phyloP scores from a whole-genome alignment of 2,888 invertebrate species.

The Branchellion lobata region DNA sequence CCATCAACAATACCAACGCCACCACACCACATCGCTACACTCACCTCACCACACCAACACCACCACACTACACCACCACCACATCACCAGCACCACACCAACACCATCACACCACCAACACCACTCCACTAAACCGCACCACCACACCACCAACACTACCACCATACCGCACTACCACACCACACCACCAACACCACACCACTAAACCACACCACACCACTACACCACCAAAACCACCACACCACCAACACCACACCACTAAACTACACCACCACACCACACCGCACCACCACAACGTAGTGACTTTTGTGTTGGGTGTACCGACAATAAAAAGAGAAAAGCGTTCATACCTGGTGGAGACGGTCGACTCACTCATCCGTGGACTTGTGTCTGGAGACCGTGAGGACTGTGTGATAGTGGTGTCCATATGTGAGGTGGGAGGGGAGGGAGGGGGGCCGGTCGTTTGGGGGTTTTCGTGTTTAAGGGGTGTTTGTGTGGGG shows the following conservation, averaged over 20 bases:
- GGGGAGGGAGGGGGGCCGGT: too few relatives aligned
- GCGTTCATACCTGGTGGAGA: conserved; percentile 81
- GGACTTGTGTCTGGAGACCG: conserved; percentile 75
- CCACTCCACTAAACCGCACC: not conserved
- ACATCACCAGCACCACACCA: not conserved
- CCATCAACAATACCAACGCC: too few relatives aligned
- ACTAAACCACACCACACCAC: too few relatives aligned
- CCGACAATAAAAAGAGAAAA: conserved; percentile 84
- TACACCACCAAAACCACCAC: not conserved
- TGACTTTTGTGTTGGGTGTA: conserved; percentile 81
- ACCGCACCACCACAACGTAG: conserved; percentile 59
- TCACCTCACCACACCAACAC: too few relatives aligned
- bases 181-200: not conserved
- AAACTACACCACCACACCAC: not conserved
- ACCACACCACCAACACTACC: not conserved
- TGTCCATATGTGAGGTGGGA: conserved; percentile 80
- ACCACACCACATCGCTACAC: too few relatives aligned
- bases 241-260: not conserved
- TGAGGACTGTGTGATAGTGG: conserved; percentile 78
- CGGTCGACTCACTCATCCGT: conserved; percentile 78
- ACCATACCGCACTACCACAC: not conserved
- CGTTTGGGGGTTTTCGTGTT: too few relatives aligned
- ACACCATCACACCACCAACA: not conserved
- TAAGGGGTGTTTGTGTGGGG: too few relatives aligned
- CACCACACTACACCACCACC: too few relatives aligned